Percentiles rank a stretch among this genome's conserved stretches.
These are phyloP conservation scores for Scytalopus superciliaris DNA, from an alignment of 2,113 vertebrate species.

Conservation along the genomic window DNA sequence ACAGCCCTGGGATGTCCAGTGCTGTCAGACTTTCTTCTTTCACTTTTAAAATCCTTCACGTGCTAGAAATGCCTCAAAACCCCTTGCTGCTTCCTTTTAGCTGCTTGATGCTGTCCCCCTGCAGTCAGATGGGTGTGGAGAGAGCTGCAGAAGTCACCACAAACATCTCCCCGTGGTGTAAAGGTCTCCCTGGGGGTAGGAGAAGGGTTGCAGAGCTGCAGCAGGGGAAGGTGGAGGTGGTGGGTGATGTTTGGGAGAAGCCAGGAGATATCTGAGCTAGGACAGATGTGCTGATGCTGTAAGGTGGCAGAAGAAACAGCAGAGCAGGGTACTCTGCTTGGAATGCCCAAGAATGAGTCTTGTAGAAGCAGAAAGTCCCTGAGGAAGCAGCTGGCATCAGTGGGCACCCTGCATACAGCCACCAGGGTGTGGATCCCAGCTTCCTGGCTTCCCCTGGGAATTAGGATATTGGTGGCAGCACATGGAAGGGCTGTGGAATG, in stretches of 20 bases:
- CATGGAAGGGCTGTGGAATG: accelerated
- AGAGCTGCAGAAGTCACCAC: not conserved
- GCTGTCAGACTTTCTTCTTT: not conserved
- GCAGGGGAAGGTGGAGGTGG: not conserved
- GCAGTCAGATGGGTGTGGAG: not conserved
- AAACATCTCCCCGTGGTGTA: not conserved
- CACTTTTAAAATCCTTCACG: not conserved
- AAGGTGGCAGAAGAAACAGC: not conserved
- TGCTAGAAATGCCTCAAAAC: not conserved
- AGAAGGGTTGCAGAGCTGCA: not conserved
- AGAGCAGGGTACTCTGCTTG: not conserved
- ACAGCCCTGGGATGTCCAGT: not conserved
- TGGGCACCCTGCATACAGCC: not conserved
- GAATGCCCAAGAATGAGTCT: not conserved
- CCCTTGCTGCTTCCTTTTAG: not conserved
- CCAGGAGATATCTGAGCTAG: not conserved
- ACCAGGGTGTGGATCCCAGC: not conserved
- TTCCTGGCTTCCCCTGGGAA: not conserved
- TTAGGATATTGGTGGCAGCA: not conserved
- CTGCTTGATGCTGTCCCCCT: accelerated
- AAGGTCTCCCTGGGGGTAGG: not conserved
- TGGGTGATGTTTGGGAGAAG: not conserved
- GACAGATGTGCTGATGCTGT: not conserved
- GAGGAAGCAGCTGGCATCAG: accelerated
- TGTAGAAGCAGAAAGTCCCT: not conserved